Conservation (phyloP, 2,888 invertebrate genomes). For the Pyrochroa serraticornis region DNA sequence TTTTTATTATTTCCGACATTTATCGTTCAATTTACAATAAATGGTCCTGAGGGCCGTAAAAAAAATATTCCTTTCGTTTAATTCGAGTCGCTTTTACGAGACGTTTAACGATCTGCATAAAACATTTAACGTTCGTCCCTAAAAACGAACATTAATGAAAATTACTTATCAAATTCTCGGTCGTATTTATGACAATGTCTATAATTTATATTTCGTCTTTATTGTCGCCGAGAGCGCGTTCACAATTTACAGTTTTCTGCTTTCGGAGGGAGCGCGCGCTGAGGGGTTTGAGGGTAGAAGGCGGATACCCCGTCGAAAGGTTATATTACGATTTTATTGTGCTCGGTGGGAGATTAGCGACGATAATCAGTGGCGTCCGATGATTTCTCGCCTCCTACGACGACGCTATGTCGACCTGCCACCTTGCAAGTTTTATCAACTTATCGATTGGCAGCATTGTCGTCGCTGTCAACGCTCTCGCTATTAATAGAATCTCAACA, state of each 20-base stretch:
- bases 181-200: constrained; percentile 9
- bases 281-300: too few species aligned
- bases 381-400: too few species aligned
- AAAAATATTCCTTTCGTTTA: constrained; percentile 20
- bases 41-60: constrained; percentile 18
- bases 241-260: background rate
- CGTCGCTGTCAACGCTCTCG: too few species aligned
- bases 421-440: too few species aligned
- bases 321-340: too few species aligned
- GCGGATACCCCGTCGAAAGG: background rate
- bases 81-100: constrained; percentile 17
- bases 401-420: too few species aligned
- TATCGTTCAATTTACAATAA: constrained; percentile 31
- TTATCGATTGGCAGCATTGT: too few species aligned
- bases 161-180: constrained; percentile 30
- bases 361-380: too few species aligned
- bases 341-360: too few species aligned
- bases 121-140: constrained; percentile 13
- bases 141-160: constrained; percentile 20
- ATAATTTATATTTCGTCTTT: constrained; percentile 16
- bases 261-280: too few species aligned
- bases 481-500: too few species aligned
- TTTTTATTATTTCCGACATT: constrained; percentile 26
- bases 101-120: constrained; percentile 21
- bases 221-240: background rate